Base-by-base conservation (phyloP, 1,140 invertebrate species). In the Dendroctonus ponderosae region DNA sequence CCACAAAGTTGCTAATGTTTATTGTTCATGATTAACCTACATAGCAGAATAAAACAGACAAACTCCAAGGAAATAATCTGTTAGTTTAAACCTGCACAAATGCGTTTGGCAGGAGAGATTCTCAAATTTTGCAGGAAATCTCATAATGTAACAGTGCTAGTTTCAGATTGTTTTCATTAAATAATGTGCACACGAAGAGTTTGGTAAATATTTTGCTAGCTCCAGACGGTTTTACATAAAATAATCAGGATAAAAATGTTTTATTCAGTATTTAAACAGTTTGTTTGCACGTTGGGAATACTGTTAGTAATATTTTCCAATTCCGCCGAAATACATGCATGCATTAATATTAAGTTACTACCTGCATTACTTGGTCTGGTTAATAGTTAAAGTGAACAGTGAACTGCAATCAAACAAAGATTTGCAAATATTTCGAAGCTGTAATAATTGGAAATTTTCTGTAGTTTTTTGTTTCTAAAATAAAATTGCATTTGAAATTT, bases 1-100 rank as follows among this genome's bases (percentile, higher is more conserved):
- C 49, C 15, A 51, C 58, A 50, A 61, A 49, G 58, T 61, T 50
- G 26, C 39, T 61, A 50, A 61, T 61, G 58, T 61, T 61, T 61
- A 48, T 61, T 61, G 38, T 61, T 49, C 41, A 6, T 12, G 41
- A 61, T 61, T 61, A 61, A 61, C 58, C 58, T 61, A 61, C 26
- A 61, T 61, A 26, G 48, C 38, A 40, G n/a, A 39, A 61, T 61
- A 61, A 50, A 50, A 61, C 58, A 49, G 58, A 49, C 12, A 61
- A 44, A 61, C 48, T 61, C 40, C 50, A 49, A 44, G 58, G 58
- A 61, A 61, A 61, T 40, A 49, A 61, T 40, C 40, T 61, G 15
- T 48, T 48, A 14, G 46, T 48, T 51, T 51, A 51, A 51, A 40
- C 15, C 37, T 54, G 38, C 52, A 54, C 40, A 9, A 54, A 37